Percentiles rank a stretch among this genome's conserved stretches.
phyloP scores from a whole-genome alignment of 1,140 invertebrate species.

The Diorhabda sublineata region DNA sequence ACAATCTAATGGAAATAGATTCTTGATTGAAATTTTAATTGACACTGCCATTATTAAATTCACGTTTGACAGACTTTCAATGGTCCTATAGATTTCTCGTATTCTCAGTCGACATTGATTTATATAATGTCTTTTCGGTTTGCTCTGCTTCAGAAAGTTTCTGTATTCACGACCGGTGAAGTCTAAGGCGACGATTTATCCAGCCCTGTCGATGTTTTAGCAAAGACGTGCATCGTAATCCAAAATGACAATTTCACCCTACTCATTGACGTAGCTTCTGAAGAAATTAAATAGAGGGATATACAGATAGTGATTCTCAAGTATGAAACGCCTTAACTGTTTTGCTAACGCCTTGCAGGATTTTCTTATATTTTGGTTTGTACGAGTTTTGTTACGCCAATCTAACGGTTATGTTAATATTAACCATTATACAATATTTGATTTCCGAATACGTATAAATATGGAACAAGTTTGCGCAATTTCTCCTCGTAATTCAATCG shows the following conservation, averaged over 20 bases:
- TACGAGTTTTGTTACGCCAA: too few relatives aligned
- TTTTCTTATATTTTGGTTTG: too few relatives aligned
- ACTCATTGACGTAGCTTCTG: not conserved
- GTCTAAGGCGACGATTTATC: slow-evolving; percentile 24
- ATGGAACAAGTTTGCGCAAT: too few relatives aligned
- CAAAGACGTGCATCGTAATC: slow-evolving; percentile 20
- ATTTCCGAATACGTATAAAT: too few relatives aligned
- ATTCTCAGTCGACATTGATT: not conserved
- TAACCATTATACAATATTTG: too few relatives aligned
- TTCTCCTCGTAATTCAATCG: too few relatives aligned
- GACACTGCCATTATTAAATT: not conserved
- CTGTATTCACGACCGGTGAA: slow-evolving; percentile 24
- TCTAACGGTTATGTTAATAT: too few relatives aligned
- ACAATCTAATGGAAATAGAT: too few relatives aligned
- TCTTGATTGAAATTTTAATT: not conserved
- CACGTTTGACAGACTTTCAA: not conserved
- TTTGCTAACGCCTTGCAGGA: too few relatives aligned
- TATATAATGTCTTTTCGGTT: slow-evolving; percentile 9
- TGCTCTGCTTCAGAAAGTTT: slow-evolving; percentile 25
- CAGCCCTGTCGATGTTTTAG: slow-evolving; percentile 23
- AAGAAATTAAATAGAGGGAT: not conserved
- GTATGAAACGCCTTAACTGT: too few relatives aligned
- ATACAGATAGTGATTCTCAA: not conserved
- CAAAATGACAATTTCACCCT: not conserved
- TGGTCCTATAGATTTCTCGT: slow-evolving; percentile 3